A percentile compares a stretch with the other conserved stretches of the same genome.
Evolutionary conservation across 2,797 vertebrate species (phyloP).

Genomic region (Loriculus beryllinus): DNA sequence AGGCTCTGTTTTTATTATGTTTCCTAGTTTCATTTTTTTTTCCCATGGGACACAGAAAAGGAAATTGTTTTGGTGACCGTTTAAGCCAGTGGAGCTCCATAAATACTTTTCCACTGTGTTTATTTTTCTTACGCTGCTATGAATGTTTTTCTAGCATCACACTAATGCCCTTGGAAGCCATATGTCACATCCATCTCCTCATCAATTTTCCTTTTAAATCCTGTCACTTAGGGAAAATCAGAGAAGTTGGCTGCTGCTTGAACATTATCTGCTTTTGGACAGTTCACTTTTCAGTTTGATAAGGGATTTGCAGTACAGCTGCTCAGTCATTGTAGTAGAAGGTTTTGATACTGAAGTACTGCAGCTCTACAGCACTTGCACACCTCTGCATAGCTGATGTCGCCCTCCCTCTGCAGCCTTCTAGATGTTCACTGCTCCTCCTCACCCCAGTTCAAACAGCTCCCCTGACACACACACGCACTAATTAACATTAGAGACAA

Average conservation of each 20-base stretch:
- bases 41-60: neutral
- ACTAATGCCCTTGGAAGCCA: neutral
- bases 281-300: neutral
- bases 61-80: neutral
- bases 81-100: neutral
- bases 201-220: slow-evolving; percentile 20
- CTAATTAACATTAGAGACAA: neutral
- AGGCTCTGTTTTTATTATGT: neutral
- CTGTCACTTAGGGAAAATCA: neutral
- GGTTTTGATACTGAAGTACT: neutral
- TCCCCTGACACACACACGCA: neutral
- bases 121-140: neutral
- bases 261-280: neutral
- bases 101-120: neutral
- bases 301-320: neutral
- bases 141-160: neutral
- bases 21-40: neutral
- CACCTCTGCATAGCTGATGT: neutral
- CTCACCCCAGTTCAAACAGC: neutral
- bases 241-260: neutral
- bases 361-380: neutral
- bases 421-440: neutral
- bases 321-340: neutral
- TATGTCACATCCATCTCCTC: slow-evolving; percentile 7
- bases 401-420: neutral